Conservation (phyloP, 2,888 invertebrate species). For the Aspidapion aeneum region DNA sequence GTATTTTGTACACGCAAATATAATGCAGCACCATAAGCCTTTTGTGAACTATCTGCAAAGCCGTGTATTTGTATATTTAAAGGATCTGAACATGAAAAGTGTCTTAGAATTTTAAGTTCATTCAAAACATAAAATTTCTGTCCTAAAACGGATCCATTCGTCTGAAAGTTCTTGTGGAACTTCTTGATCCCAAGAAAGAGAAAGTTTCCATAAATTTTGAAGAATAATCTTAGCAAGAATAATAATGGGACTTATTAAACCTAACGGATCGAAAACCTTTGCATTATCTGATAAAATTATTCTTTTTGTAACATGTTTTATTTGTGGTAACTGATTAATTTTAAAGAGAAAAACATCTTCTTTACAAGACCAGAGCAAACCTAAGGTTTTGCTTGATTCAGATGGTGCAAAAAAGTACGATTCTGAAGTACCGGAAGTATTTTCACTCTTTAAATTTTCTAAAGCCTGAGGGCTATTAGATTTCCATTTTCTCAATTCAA, state of each 20-base stretch:
- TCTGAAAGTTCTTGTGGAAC: slow-evolving; percentile 11
- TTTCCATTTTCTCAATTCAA: slow-evolving; percentile 24
- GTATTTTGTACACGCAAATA: not conserved
- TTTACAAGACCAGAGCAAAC: slow-evolving; percentile 1
- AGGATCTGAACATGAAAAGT: slow-evolving; percentile 7
- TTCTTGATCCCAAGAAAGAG: slow-evolving; percentile 29
- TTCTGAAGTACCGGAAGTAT: not conserved
- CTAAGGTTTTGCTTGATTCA: slow-evolving; percentile 7
- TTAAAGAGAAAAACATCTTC: slow-evolving; percentile 3
- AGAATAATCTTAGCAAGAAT: slow-evolving; percentile 27
- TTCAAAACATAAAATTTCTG: slow-evolving; percentile 9
- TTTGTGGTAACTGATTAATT: not conserved
- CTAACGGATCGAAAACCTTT: slow-evolving; percentile 30
- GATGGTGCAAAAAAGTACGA: not conserved
- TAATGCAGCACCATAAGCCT: not conserved
- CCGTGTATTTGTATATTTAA: not conserved
- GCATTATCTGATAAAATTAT: slow-evolving; percentile 24
- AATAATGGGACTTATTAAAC: slow-evolving; percentile 28
- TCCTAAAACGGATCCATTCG: slow-evolving; percentile 13
- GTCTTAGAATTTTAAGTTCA: slow-evolving; percentile 16
- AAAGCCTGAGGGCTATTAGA: slow-evolving; percentile 19
- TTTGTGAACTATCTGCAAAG: not conserved
- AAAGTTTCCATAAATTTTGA: slow-evolving; percentile 22
- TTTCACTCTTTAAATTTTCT: not conserved
- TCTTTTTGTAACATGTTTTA: slow-evolving; percentile 20